Conservation (phyloP, 1,140 invertebrate genomes). For the Zelostemma sp. region DNA sequence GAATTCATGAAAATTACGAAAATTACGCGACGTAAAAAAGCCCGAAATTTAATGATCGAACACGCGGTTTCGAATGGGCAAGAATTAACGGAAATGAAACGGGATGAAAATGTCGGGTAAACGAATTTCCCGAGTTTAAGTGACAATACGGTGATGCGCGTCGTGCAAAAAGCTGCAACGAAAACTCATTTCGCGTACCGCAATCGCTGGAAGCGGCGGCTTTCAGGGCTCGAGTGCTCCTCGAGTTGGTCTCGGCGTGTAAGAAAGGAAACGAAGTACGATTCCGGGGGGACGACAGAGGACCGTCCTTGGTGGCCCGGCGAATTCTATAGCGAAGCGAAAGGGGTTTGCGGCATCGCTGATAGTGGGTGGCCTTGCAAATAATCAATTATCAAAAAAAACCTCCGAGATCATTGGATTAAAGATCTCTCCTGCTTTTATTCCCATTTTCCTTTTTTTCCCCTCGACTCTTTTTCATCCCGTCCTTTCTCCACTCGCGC, state of each 20-base stretch:
- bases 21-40: no score
- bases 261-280: conserved; percentile 41
- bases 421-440: conserved; percentile 27
- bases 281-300: conserved; percentile 16
- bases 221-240: conserved; percentile 40
- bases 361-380: conserved; percentile 56
- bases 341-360: conserved; percentile 33
- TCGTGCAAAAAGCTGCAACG: conserved; percentile 28
- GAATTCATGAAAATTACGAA: no score
- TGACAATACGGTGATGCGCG: conserved; percentile 20
- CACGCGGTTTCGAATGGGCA: no score
- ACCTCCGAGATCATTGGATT: conserved; percentile 52
- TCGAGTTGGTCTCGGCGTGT: conserved; percentile 31
- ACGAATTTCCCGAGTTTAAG: conserved; percentile 16
- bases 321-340: conserved; percentile 31
- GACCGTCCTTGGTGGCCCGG: conserved; percentile 25
- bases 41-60: no score
- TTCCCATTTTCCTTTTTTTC: conserved; percentile 44
- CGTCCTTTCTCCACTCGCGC: conserved; percentile 25
- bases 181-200: conserved; percentile 25
- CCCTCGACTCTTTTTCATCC: background rate
- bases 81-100: background rate
- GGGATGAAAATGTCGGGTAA: background rate
- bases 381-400: conserved; percentile 67
- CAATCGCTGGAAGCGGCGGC: conserved; percentile 33